These are phyloP conservation scores for Xanthorhoe spadicearia DNA, from an alignment of 2,888 invertebrate species.

Conservation along the genomic window DNA sequence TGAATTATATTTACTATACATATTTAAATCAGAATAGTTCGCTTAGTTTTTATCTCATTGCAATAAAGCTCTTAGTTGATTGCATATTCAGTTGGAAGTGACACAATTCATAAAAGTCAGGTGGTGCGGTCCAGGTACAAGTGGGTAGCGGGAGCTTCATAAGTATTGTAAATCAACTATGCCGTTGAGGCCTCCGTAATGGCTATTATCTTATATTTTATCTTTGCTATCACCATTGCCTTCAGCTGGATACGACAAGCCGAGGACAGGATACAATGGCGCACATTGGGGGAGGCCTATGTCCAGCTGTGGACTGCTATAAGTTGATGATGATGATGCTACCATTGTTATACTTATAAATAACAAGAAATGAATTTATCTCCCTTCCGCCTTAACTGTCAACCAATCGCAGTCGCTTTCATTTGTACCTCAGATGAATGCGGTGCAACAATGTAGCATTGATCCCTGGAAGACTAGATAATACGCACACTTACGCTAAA, in stretches of 20 bases:
- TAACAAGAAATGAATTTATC: no score
- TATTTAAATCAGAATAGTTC: neutral
- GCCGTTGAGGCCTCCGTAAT: no score
- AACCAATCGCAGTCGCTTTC: no score
- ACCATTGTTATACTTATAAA: no score
- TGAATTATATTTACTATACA: neutral
- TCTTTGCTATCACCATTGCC: no score
- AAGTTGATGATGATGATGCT: no score
- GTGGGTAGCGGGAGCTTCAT: neutral
- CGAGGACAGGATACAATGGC: no score
- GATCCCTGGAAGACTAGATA: conserved; percentile 15
- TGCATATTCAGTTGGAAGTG: neutral
- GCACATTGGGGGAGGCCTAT: no score
- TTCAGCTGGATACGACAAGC: no score
- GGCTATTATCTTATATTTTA: no score
- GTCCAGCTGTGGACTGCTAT: no score
- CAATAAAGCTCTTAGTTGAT: neutral
- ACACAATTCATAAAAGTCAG: neutral
- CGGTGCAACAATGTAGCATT: conserved; percentile 33
- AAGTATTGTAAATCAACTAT: neutral
- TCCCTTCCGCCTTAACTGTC: neutral
- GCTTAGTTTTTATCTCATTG: neutral
- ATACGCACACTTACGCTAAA: conserved; percentile 20
- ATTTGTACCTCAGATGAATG: neutral
- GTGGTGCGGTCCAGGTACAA: neutral